A percentile compares a stretch with the other conserved stretches of the same genome.
Evolutionary conservation across 2,888 invertebrate genomes (phyloP).

Genomic region (Merodon equestris): DNA sequence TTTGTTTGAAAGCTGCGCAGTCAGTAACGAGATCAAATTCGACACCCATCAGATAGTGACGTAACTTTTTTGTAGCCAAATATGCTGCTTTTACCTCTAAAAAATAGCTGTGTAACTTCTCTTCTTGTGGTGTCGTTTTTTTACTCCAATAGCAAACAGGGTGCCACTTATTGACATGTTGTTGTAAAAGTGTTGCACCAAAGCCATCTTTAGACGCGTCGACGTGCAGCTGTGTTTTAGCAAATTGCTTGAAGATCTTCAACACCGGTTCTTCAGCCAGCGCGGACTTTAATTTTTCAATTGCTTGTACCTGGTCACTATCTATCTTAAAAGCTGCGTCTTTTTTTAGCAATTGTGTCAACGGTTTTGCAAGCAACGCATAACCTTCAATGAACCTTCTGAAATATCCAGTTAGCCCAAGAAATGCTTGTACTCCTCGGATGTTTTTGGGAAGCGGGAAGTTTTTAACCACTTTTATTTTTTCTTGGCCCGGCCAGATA

Average conservation of each 20-base stretch:
- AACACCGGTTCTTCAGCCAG: constrained; percentile 39
- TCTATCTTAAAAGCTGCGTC: constrained; percentile 1
- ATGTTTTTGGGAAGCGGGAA: constrained; percentile 41
- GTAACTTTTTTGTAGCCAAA: constrained; percentile 70
- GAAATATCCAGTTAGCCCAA: no score
- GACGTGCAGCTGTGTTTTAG: constrained; percentile 60
- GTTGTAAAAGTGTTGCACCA: constrained; percentile 55
- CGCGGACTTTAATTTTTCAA: constrained; percentile 18
- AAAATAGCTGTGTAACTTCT: constrained; percentile 64
- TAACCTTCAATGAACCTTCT: no score
- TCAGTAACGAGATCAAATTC: constrained; percentile 54
- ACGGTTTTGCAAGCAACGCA: no score
- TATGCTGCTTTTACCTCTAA: constrained; percentile 69
- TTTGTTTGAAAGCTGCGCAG: constrained; percentile 31
- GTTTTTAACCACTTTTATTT: constrained; percentile 40
- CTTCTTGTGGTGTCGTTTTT: constrained; percentile 15
- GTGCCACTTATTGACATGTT: constrained; percentile 8
- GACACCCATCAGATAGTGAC: constrained; percentile 55
- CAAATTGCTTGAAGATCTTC: constrained; percentile 28
- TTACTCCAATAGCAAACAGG: constrained; percentile 24
- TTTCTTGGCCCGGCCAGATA: constrained; percentile 42
- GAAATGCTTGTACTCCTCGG: neutral
- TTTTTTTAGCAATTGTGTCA: no score
- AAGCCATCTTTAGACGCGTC: constrained; percentile 62
- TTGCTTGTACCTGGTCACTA: neutral